These are phyloP conservation scores for Astropecten irregularis DNA, from an alignment of 53 echinoderm and acorn worm genomes.

Conservation along the genomic window DNA sequence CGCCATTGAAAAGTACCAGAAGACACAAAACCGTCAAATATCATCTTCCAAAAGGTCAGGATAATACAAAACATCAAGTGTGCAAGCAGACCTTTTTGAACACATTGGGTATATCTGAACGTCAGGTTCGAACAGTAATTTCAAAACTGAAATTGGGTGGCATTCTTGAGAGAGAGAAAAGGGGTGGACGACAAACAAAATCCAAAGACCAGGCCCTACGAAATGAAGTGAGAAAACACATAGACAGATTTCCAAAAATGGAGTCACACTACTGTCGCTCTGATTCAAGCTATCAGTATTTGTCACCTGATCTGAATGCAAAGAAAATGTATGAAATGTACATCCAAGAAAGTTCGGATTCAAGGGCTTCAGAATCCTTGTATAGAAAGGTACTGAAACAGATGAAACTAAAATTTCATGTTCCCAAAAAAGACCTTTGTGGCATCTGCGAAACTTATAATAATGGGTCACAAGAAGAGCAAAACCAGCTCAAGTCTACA, in stretches of 20 bases:
- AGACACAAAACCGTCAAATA: background rate
- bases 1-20: background rate
- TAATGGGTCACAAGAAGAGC: background rate
- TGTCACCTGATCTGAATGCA: slow-evolving; percentile 45
- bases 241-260: slow-evolving; percentile 43
- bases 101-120: background rate
- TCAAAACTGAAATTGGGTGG: slow-evolving; percentile 13
- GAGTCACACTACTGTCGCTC: slow-evolving; percentile 55
- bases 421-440: slow-evolving; percentile 3
- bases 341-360: background rate
- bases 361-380: background rate
- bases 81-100: background rate
- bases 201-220: background rate
- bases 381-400: background rate
- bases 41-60: background rate
- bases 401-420: slow-evolving; percentile 8
- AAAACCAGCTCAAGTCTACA: background rate
- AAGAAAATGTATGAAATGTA: slow-evolving; percentile 59
- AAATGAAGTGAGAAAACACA: slow-evolving; percentile 42
- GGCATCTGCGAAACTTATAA: background rate
- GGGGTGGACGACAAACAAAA: slow-evolving; percentile 28
- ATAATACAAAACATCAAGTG: background rate
- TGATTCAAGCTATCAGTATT: slow-evolving; percentile 40
- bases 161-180: slow-evolving; percentile 21
- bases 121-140: slow-evolving; percentile 34